Conservation (phyloP, 1,140 invertebrate species). For the Nomia melanderi region DNA sequence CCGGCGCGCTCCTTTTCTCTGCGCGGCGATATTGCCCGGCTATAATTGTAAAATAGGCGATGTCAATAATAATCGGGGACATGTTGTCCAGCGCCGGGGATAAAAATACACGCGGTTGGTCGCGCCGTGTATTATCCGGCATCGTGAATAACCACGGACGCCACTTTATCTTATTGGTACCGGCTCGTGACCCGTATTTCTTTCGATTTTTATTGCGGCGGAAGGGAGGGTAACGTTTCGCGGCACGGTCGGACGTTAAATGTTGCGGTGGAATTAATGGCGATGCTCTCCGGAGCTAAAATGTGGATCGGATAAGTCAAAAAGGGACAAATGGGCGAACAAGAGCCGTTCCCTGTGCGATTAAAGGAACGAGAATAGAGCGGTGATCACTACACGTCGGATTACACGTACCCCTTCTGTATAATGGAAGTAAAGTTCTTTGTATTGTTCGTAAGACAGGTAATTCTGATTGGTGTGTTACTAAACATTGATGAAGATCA, state of each 20-base stretch:
- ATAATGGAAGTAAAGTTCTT: too few species aligned
- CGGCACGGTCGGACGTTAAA: neutral
- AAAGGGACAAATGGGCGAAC: neutral
- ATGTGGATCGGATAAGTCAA: neutral
- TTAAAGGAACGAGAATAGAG: too few species aligned
- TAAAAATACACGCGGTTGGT: neutral
- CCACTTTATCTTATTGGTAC: constrained; percentile 1
- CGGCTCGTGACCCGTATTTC: neutral
- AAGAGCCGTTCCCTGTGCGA: neutral
- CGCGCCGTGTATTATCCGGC: neutral
- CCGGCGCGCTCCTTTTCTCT: neutral
- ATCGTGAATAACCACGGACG: neutral
- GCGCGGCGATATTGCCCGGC: neutral
- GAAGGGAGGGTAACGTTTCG: neutral
- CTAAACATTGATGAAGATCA: too few species aligned
- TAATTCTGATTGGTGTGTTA: too few species aligned
- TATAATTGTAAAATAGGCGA: constrained; percentile 4
- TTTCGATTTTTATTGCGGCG: neutral
- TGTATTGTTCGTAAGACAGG: too few species aligned
- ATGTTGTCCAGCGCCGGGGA: too few species aligned
- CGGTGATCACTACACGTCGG: too few species aligned
- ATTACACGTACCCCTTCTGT: too few species aligned
- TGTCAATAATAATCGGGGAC: neutral
- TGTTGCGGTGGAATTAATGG: neutral
- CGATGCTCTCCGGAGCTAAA: neutral